Conservation (phyloP, 2,113 vertebrate genomes). For the Elaphurus davidianus region DNA sequence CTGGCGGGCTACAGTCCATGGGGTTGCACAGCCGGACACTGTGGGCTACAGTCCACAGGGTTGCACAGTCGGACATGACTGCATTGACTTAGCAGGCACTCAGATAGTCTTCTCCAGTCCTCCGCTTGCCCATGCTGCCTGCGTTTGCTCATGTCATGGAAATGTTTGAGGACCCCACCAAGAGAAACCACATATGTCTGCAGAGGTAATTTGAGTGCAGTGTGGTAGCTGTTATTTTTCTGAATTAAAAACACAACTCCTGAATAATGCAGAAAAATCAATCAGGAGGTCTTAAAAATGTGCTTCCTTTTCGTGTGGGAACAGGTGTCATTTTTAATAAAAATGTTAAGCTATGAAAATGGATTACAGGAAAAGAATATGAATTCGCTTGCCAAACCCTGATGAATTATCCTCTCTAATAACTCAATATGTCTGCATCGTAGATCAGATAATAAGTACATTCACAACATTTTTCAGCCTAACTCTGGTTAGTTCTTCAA, state of each 20-base stretch:
- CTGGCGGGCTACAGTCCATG: background rate
- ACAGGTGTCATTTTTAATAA: background rate
- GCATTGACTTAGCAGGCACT: background rate
- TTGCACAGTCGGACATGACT: background rate
- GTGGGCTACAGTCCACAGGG: background rate
- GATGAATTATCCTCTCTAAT: background rate
- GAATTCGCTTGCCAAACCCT: background rate
- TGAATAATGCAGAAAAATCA: background rate
- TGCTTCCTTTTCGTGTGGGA: slow-evolving; percentile 3
- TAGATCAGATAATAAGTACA: background rate
- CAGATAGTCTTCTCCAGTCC: background rate
- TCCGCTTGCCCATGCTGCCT: accelerated
- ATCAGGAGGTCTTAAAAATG: background rate
- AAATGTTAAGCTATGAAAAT: slow-evolving; percentile 13
- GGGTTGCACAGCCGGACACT: background rate
- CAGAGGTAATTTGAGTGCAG: background rate
- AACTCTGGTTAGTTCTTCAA: slow-evolving; percentile 8
- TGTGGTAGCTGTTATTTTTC: background rate
- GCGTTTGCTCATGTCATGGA: accelerated
- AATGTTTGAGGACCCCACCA: background rate
- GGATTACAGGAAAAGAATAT: background rate
- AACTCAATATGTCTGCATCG: background rate
- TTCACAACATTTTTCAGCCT: background rate
- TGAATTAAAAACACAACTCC: background rate
- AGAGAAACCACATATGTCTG: accelerated